Evolutionary conservation across 2,888 invertebrate genomes (phyloP).

Genomic region (Heliconius ismenius): DNA sequence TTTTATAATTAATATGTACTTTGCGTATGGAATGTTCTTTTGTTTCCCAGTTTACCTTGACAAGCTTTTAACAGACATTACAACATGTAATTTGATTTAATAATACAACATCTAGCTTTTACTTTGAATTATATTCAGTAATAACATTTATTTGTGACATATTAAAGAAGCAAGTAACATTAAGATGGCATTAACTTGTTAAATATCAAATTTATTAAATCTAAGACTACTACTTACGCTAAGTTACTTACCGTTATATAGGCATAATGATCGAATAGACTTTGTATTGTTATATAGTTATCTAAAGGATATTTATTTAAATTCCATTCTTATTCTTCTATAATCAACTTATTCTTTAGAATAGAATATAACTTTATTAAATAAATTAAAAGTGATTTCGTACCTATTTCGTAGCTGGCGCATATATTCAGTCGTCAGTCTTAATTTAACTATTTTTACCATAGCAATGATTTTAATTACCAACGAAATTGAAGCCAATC

Average conservation of each 20-base stretch:
- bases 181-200: neutral
- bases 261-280: neutral
- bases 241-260: neutral
- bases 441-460: neutral
- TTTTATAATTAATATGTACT: neutral
- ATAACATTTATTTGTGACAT: neutral
- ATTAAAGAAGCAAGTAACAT: slow-evolving; percentile 4
- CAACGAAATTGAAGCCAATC: slow-evolving; percentile 10
- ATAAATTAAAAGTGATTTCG: neutral
- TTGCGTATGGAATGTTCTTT: slow-evolving; percentile 3
- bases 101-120: neutral
- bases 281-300: neutral
- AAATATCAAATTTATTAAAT: neutral
- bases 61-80: slow-evolving; percentile 8
- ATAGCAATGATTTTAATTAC: neutral
- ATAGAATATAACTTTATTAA: neutral
- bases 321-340: too few species aligned
- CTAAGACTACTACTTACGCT: neutral
- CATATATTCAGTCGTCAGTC: neutral
- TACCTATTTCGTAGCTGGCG: neutral
- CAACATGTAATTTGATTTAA: neutral
- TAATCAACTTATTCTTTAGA: too few species aligned
- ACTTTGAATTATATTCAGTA: neutral
- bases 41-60: slow-evolving; percentile 10
- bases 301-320: neutral